A percentile compares a stretch with the other conserved stretches of the same genome.
These are phyloP conservation scores for Adelosebastes latens DNA, from an alignment of 2,797 vertebrate species.

Conservation along the genomic window DNA sequence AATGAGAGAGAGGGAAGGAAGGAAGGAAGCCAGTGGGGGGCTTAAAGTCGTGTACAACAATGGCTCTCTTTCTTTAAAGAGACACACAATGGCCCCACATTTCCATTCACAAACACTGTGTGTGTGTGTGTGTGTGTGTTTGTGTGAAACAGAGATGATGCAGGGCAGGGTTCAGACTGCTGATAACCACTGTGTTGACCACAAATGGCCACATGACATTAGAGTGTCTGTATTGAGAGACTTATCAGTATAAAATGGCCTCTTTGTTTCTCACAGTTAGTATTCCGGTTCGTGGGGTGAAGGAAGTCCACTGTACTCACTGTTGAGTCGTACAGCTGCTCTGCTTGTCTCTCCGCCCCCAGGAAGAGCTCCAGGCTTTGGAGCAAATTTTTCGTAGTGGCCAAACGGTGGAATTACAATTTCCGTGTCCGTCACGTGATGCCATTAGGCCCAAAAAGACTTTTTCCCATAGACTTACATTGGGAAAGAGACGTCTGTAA, in stretches of 20 bases:
- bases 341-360: not conserved
- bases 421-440: too few relatives aligned
- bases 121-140: slow-evolving; percentile 26
- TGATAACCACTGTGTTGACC: slow-evolving; percentile 25
- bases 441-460: too few relatives aligned
- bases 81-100: slow-evolving; percentile 65
- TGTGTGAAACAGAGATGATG: slow-evolving; percentile 41
- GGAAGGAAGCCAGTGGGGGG: not conserved
- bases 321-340: not conserved
- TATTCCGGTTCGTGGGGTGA: slow-evolving; percentile 1
- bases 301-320: slow-evolving; percentile 2
- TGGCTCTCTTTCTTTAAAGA: slow-evolving; percentile 60
- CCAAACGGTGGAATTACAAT: too few relatives aligned
- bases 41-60: slow-evolving; percentile 45
- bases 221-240: slow-evolving; percentile 32
- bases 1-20: slow-evolving; percentile 10
- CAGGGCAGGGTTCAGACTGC: slow-evolving; percentile 19
- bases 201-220: slow-evolving; percentile 45
- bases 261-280: slow-evolving; percentile 36
- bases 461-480: too few relatives aligned
- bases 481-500: too few relatives aligned
- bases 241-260: slow-evolving; percentile 20
- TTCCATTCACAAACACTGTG: slow-evolving; percentile 53
- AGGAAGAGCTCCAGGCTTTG: too few relatives aligned
- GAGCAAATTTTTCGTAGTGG: too few relatives aligned